phyloP scores from a whole-genome alignment of 2,888 invertebrate genomes.

The Noctua janthe region DNA sequence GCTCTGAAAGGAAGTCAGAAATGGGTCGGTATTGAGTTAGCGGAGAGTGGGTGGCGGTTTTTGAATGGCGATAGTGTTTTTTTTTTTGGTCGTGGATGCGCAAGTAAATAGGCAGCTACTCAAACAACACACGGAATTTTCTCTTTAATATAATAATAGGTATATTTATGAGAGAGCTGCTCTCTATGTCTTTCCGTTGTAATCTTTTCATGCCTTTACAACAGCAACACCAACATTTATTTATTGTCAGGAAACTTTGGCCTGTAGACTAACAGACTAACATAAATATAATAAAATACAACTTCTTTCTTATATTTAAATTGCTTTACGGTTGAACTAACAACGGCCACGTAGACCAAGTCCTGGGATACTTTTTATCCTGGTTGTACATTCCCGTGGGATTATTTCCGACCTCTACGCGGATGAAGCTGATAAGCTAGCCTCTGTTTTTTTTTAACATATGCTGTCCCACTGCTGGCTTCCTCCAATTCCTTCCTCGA shows the following conservation, averaged over 20 bases:
- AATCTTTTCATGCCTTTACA: no score
- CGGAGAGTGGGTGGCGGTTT: conserved; percentile 4
- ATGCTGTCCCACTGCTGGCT: not conserved
- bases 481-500: not conserved
- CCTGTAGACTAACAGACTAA: no score
- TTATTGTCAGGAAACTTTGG: no score
- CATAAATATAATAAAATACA: no score
- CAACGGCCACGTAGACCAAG: not conserved
- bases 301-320: no score
- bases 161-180: not conserved
- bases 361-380: not conserved
- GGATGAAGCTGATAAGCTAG: not conserved
- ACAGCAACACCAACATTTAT: no score
- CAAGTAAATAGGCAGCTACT: not conserved
- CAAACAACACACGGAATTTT: not conserved
- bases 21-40: conserved; percentile 27
- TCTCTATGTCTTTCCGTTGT: no score
- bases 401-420: not conserved
- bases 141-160: not conserved
- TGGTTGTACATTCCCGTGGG: not conserved
- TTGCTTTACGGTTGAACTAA: not conserved
- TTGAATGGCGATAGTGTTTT: not conserved
- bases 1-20: conserved; percentile 19
- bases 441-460: not conserved
- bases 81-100: not conserved